Percentiles rank a stretch among this genome's conserved stretches.
Evolutionary conservation across 2,113 vertebrate species (phyloP).

Genomic region (Phalacrocorax aristotelis): DNA sequence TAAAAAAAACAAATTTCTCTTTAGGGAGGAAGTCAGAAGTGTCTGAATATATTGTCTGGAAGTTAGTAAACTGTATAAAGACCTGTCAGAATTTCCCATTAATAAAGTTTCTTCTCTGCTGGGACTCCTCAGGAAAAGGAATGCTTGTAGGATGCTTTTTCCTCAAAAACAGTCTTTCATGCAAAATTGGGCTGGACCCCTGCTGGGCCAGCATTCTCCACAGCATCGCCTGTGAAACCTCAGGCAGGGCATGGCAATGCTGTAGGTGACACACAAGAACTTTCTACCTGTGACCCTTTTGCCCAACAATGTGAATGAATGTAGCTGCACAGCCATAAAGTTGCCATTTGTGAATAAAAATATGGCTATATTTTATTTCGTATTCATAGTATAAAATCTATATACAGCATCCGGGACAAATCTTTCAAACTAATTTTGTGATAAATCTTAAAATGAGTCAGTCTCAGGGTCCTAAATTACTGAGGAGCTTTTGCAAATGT

Average conservation of each 20-base stretch:
- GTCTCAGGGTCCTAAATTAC: neutral
- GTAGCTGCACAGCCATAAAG: neutral
- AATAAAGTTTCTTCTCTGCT: neutral
- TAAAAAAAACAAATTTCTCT: conserved; percentile 20
- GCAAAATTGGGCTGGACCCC: neutral
- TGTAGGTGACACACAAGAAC: no score
- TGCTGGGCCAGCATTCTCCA: neutral
- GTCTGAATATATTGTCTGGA: neutral
- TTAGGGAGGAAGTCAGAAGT: neutral
- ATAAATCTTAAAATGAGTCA: neutral
- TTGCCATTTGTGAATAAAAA: neutral
- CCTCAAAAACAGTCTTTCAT: neutral
- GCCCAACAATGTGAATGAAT: neutral
- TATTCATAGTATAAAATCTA: neutral
- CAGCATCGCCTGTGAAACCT: neutral
- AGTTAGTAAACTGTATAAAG: neutral
- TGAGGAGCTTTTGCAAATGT: neutral
- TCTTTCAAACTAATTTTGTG: neutral
- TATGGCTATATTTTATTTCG: neutral
- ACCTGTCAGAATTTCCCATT: neutral
- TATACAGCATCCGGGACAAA: neutral
- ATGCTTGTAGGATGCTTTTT: neutral
- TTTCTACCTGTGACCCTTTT: neutral
- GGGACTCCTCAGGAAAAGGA: neutral
- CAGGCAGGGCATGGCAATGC: neutral